Evolutionary conservation across 2,113 vertebrate genomes (phyloP).

Genomic region (Chionis minor): DNA sequence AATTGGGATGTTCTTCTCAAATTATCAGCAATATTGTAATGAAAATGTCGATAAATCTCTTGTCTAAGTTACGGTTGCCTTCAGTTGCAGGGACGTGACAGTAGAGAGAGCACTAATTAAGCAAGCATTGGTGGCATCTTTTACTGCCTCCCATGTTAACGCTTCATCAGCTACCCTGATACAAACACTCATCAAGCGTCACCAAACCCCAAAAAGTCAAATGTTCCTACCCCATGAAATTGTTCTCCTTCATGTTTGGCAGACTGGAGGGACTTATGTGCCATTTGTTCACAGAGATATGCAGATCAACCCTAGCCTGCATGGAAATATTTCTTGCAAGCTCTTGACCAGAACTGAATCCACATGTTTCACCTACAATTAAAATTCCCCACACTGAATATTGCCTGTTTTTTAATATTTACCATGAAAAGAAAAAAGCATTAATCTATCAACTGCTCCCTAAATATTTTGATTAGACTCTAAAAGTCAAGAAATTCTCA

Average conservation of each 20-base stretch:
- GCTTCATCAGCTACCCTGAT: neutral
- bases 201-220: too few species aligned
- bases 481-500: neutral
- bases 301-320: neutral
- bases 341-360: neutral
- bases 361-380: neutral
- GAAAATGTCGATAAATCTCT: slow-evolving; percentile 12
- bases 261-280: neutral
- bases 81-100: neutral
- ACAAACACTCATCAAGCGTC: too few species aligned
- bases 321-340: neutral
- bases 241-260: neutral
- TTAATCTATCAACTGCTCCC: neutral
- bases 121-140: neutral
- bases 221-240: neutral
- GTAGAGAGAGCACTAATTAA: neutral
- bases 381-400: neutral
- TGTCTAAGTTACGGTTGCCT: neutral
- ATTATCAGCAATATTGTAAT: neutral
- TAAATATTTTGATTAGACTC: neutral
- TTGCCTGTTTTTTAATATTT: neutral
- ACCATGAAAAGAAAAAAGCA: neutral
- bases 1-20: neutral
- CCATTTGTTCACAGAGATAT: neutral
- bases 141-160: neutral